Evolutionary conservation across 2,113 vertebrate genomes (phyloP).

Genomic region (Pampusana beccarii): DNA sequence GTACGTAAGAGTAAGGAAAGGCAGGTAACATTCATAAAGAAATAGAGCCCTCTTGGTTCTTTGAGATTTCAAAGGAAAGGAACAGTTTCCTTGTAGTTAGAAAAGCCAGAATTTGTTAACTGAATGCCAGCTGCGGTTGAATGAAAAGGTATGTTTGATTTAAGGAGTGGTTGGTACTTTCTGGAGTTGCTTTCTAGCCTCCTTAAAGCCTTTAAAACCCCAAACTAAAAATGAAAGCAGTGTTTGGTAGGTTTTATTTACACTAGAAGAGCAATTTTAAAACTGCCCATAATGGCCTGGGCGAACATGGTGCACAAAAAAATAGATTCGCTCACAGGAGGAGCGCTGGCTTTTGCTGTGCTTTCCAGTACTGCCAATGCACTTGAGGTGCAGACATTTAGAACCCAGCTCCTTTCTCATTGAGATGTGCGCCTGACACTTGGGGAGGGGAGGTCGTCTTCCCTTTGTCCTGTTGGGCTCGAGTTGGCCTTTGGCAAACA

Average conservation of each 20-base stretch:
- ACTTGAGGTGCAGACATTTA: neutral
- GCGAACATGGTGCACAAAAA: rapidly evolving
- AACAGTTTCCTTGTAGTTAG: neutral
- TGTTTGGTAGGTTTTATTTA: neutral
- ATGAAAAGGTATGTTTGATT: neutral
- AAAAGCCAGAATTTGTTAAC: neutral
- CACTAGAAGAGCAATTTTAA: neutral
- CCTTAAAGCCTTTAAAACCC: neutral
- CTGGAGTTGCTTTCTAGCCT: neutral
- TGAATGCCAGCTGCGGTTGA: too few species aligned
- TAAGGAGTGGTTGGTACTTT: neutral
- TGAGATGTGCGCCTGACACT: neutral
- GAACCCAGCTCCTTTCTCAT: neutral
- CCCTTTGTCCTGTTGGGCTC: neutral
- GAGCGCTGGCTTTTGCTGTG: neutral
- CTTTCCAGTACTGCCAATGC: neutral
- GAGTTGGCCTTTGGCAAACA: neutral
- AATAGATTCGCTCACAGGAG: rapidly evolving
- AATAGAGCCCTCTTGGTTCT: rapidly evolving
- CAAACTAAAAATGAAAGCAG: neutral
- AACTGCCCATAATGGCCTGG: rapidly evolving
- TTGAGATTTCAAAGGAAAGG: neutral
- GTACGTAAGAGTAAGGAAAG: rapidly evolving
- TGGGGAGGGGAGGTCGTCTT: neutral
- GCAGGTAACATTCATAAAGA: rapidly evolving